Percentiles rank a stretch among this genome's conserved stretches.
These are phyloP conservation scores for Scaptomyza tumidula DNA, from an alignment of 2,888 invertebrate species.

Conservation along the genomic window DNA sequence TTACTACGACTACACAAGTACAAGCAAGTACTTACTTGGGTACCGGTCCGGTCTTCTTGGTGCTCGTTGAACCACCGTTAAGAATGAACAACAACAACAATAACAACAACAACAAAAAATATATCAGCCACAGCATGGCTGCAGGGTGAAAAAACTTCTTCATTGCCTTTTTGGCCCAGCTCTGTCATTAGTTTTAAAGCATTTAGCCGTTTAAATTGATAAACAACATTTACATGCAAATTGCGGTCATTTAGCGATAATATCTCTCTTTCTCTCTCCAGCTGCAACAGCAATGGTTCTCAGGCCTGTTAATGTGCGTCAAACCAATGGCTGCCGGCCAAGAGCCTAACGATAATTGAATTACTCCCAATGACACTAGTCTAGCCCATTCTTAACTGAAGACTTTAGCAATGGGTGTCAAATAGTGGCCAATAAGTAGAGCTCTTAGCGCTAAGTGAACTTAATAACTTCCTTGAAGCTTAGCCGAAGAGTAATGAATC, in stretches of 20 bases:
- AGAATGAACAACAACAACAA: conserved; percentile 25
- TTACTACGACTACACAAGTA: conserved; percentile 14
- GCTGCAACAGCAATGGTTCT: conserved; percentile 46
- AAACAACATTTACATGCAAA: conserved; percentile 78
- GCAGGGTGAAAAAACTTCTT: conserved; percentile 74
- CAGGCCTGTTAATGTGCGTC: conserved; percentile 61
- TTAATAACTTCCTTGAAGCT: conserved; percentile 17
- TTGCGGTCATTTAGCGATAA: conserved; percentile 75
- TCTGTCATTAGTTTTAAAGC: conserved; percentile 75
- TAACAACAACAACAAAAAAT: conserved; percentile 4
- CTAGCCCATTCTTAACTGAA: conserved; percentile 28
- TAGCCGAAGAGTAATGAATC: neutral
- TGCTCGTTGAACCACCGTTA: conserved; percentile 48
- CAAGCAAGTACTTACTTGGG: conserved; percentile 16
- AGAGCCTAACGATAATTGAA: conserved; percentile 58
- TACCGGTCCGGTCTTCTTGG: conserved; percentile 24
- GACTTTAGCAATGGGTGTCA: conserved; percentile 10
- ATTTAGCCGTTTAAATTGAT: conserved; percentile 79
- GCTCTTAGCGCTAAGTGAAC: conserved; percentile 29
- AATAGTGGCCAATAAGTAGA: conserved; percentile 27
- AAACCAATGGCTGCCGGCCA: conserved; percentile 15
- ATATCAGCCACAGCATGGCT: conserved; percentile 37
- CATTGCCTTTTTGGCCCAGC: conserved; percentile 65
- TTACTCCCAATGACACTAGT: conserved; percentile 40
- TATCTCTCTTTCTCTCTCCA: conserved; percentile 46